Conservation (phyloP, 2,888 invertebrate genomes). For the Melieria crassipennis region DNA sequence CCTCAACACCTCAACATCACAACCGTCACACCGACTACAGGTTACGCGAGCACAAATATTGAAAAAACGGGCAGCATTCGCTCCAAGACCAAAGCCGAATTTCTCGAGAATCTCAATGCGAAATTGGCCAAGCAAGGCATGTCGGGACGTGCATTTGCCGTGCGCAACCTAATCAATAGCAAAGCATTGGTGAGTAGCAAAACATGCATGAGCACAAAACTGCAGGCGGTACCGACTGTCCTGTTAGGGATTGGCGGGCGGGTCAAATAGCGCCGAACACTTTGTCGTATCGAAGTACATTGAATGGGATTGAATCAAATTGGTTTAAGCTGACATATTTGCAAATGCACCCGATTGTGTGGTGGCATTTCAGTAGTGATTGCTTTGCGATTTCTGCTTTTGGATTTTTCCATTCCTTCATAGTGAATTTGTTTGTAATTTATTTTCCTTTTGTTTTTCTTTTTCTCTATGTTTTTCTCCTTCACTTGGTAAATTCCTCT, state of each 20-base stretch:
- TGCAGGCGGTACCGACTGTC: too few species aligned
- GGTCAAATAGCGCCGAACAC: too few species aligned
- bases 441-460: conserved; percentile 17
- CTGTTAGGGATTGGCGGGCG: too few species aligned
- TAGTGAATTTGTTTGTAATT: conserved; percentile 10
- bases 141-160: conserved; percentile 72
- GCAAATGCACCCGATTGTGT: too few species aligned
- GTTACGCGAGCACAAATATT: conserved; percentile 65
- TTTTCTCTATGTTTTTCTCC: conserved; percentile 18
- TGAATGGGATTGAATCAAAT: too few species aligned
- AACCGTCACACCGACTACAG: conserved; percentile 45
- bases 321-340: too few species aligned
- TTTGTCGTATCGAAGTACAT: too few species aligned
- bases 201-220: background rate
- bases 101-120: conserved; percentile 83
- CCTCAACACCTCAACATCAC: conserved; percentile 10
- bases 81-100: conserved; percentile 70
- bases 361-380: background rate
- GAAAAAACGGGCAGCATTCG: conserved; percentile 65
- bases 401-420: background rate
- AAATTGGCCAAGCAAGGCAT: conserved; percentile 76
- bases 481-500: too few species aligned
- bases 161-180: conserved; percentile 78
- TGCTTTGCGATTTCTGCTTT: background rate
- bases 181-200: conserved; percentile 72